Conservation (phyloP, 1,140 invertebrate species). For the Onthophagus taurus region DNA sequence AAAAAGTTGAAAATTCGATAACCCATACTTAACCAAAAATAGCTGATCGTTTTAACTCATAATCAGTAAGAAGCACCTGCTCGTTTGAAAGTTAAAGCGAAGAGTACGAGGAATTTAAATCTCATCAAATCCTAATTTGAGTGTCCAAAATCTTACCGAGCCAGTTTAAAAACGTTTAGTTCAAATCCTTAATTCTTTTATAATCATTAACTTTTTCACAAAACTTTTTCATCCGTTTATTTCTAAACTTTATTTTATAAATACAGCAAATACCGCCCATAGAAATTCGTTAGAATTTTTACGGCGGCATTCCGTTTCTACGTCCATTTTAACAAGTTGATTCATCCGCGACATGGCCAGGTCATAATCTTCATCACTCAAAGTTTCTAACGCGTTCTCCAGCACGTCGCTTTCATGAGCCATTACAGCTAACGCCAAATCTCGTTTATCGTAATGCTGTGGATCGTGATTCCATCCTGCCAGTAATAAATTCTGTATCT, state of each 20-base stretch:
- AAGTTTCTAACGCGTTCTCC: constrained; percentile 98
- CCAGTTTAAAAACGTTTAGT: no score
- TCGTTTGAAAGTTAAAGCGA: no score
- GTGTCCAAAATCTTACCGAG: no score
- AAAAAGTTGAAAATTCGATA: no score
- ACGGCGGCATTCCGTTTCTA: constrained; percentile 86
- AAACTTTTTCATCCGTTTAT: neutral
- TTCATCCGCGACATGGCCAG: constrained; percentile 93
- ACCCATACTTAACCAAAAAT: no score
- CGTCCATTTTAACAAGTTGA: constrained; percentile 90
- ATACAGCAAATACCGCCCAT: constrained; percentile 97
- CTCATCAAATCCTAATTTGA: no score
- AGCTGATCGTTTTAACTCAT: neutral
- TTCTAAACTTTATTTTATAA: constrained; percentile 74
- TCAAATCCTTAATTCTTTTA: no score
- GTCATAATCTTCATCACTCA: constrained; percentile 98
- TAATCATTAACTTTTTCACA: neutral
- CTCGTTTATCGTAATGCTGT: constrained; percentile 91
- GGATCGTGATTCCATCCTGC: constrained; percentile 95
- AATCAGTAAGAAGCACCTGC: neutral
- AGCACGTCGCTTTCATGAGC: constrained; percentile 98
- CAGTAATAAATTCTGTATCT: constrained; percentile 95
- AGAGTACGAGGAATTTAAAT: no score
- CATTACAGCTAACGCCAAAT: constrained; percentile 85
- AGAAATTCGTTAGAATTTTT: constrained; percentile 82